Evolutionary conservation across 2,888 invertebrate genomes (phyloP).

Genomic region (Stenoptilia bipunctidactyla): DNA sequence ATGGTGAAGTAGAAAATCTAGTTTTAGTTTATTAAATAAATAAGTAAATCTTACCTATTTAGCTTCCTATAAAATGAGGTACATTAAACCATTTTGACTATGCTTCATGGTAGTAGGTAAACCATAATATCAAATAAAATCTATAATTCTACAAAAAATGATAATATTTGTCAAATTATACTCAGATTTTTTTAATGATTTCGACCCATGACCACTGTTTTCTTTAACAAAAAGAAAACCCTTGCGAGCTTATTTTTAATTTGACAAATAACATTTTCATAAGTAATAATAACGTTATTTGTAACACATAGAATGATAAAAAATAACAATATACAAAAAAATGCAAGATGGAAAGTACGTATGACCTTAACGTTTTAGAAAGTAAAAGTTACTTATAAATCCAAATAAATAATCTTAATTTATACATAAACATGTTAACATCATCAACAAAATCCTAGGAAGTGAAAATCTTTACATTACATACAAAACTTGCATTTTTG

Average conservation of each 20-base stretch:
- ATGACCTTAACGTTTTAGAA: no score
- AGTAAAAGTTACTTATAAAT: slow-evolving; percentile 18
- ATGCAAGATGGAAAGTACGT: slow-evolving; percentile 57
- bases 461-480: slow-evolving; percentile 24
- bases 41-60: slow-evolving; percentile 42
- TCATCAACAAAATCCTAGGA: slow-evolving; percentile 58
- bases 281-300: no score
- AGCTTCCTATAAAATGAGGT: slow-evolving; percentile 64
- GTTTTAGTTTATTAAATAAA: slow-evolving; percentile 36
- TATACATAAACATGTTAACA: slow-evolving; percentile 29
- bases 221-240: no score
- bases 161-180: background rate
- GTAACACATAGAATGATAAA: slow-evolving; percentile 42
- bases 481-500: slow-evolving; percentile 21
- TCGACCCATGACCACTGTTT: no score
- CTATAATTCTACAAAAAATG: slow-evolving; percentile 22
- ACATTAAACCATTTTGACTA: slow-evolving; percentile 66
- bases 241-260: no score
- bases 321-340: slow-evolving; percentile 63
- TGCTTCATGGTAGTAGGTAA: slow-evolving; percentile 36
- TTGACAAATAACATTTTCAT: no score
- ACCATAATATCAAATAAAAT: slow-evolving; percentile 25
- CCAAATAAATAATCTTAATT: slow-evolving; percentile 50
- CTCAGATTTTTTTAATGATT: no score
- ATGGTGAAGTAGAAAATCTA: slow-evolving; percentile 20